Evolutionary conservation across 1,140 invertebrate species (phyloP).

Genomic region (Achroia grisella): DNA sequence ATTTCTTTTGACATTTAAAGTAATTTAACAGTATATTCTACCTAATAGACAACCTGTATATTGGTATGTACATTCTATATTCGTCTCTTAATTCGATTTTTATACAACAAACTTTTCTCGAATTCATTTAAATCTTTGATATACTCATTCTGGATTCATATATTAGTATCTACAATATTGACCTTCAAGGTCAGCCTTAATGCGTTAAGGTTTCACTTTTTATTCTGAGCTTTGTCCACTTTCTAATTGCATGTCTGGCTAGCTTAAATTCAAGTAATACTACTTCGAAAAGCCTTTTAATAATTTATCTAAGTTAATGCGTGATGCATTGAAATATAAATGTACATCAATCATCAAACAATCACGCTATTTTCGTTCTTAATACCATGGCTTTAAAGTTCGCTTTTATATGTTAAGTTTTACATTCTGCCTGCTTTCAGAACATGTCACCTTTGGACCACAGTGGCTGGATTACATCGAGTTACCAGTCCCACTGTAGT

Average conservation of each 20-base stretch:
- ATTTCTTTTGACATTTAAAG: too few species aligned
- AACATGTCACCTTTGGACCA: slow-evolving; percentile 75
- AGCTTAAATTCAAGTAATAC: not conserved
- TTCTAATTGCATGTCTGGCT: not conserved
- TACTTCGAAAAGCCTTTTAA: not conserved
- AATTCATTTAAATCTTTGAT: too few species aligned
- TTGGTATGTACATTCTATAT: too few species aligned
- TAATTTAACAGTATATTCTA: too few species aligned
- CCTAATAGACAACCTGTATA: too few species aligned
- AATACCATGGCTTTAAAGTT: not conserved
- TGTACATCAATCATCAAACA: not conserved
- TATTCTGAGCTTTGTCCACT: not conserved
- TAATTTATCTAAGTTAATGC: not conserved
- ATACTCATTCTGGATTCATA: too few species aligned
- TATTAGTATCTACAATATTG: too few species aligned
- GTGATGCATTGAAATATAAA: not conserved
- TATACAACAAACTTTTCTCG: too few species aligned
- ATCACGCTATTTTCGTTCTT: slow-evolving; percentile 1
- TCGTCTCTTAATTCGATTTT: too few species aligned
- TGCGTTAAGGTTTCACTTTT: not conserved
- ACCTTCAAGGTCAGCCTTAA: too few species aligned
- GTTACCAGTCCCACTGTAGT: slow-evolving; percentile 74
- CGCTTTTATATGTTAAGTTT: not conserved
- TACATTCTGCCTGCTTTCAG: slow-evolving; percentile 36
- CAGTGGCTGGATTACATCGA: slow-evolving; percentile 69